These are phyloP conservation scores for Ophioderma brevispina DNA, from an alignment of 35 echinoderm and acorn worm genomes.

Conservation along the genomic window DNA sequence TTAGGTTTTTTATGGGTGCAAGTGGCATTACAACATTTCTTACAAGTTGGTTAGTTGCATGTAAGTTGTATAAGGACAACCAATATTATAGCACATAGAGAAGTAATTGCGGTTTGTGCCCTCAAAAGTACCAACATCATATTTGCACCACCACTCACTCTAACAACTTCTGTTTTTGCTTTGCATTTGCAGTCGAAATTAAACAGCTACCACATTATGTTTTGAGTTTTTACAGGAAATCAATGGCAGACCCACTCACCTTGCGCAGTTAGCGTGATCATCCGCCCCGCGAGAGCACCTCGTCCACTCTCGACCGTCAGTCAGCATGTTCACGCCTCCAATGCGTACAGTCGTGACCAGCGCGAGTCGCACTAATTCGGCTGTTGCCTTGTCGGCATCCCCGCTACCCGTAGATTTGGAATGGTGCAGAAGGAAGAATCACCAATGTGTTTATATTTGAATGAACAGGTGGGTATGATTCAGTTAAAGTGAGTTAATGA, in stretches of 20 bases:
- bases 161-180: neutral
- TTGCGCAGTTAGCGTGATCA: conserved; percentile 82
- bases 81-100: too few relatives aligned
- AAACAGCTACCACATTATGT: neutral
- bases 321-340: conserved; percentile 83
- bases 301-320: conserved; percentile 91
- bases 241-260: conserved; percentile 74
- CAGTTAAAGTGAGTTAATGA: too few relatives aligned
- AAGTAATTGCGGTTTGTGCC: too few relatives aligned
- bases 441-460: conserved; percentile 83
- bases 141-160: neutral
- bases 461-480: conserved; percentile 83
- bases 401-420: conserved; percentile 77
- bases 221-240: conserved; percentile 46
- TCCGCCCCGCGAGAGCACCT: conserved; percentile 78
- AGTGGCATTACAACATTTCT: too few relatives aligned
- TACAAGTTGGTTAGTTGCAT: too few relatives aligned
- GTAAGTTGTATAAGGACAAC: too few relatives aligned
- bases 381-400: conserved; percentile 49
- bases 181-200: neutral
- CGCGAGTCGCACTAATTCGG: conserved; percentile 86
- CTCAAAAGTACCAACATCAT: too few relatives aligned
- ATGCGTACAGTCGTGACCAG: neutral
- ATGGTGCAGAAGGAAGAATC: conserved; percentile 71
- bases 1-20: too few relatives aligned